Evolutionary conservation across 1,140 invertebrate species (phyloP).

Genomic region (Triops cancriformis): DNA sequence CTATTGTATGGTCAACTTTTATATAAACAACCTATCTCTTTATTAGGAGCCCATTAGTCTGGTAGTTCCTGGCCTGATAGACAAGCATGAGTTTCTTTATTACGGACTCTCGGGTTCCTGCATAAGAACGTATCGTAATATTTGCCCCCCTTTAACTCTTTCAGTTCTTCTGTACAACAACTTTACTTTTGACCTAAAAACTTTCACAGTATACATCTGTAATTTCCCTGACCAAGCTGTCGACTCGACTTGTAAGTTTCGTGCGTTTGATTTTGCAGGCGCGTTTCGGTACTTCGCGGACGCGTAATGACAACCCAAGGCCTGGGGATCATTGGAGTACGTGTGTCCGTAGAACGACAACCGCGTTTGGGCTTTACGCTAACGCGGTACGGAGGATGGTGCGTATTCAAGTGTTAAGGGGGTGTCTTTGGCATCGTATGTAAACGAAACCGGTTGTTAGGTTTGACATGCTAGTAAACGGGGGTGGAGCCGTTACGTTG

Average conservation of each 20-base stretch:
- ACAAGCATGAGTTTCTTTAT: conserved; percentile 10
- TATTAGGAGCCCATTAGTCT: background rate
- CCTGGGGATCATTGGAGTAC: conserved; percentile 87
- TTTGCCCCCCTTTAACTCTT: background rate
- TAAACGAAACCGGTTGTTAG: conserved; percentile 44
- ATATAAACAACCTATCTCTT: background rate
- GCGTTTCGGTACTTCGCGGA: conserved; percentile 95
- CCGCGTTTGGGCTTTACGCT: conserved; percentile 92
- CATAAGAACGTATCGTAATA: background rate
- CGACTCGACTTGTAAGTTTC: conserved; percentile 27
- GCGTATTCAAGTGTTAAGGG: conserved; percentile 42
- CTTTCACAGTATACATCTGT: conserved; percentile 31
- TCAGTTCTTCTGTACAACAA: background rate
- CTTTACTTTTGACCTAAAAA: background rate
- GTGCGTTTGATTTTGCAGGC: conserved; percentile 53
- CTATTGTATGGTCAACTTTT: background rate
- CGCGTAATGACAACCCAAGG: conserved; percentile 87
- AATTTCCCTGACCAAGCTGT: conserved; percentile 22
- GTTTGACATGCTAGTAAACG: conserved; percentile 97
- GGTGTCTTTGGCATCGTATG: background rate
- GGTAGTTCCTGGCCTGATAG: conserved; percentile 8
- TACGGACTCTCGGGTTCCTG: background rate
- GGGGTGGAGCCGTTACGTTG: conserved; percentile 92
- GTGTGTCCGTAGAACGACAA: conserved; percentile 89
- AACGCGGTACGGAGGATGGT: conserved; percentile 88